Evolutionary conservation across 35 echinoderm and acorn worm genomes (phyloP), one percentile per base, ranked within the genome.

Genomic region (Diadema setosum): DNA sequence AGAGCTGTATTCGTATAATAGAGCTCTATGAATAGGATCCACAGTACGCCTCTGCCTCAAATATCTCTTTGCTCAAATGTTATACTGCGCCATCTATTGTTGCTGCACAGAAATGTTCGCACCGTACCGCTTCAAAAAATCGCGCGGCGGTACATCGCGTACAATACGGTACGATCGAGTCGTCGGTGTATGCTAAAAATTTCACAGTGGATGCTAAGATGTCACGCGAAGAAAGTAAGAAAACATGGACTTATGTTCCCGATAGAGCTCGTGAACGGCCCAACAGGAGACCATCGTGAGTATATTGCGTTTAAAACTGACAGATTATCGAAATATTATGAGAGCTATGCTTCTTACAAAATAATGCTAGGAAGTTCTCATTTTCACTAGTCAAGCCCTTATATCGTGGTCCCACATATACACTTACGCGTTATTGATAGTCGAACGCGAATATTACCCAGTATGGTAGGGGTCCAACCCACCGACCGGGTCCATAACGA

Each of bases 241-340:
- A 85, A 42, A 43, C 57, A 59, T 61, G 27, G 63, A 85, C 83
- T 42, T 63, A 64, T 39, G 15, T 85, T n/a, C 83, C 83, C 26
- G 57, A 85, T 27, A 85, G 83, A 37, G 61, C 83, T 24, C 50
- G 57, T 29, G n/a, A 34, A 26, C 32, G 55, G 23, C 4, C 83
- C 11, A 85, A 61, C 36, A 85, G 56, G 42, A 58, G 83, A 85
- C 24, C 61, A 17, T 42, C 83, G 83, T 85, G 56, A 85, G 83
- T 85, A 63, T 9, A 75, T 75, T n/a, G 21, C 52, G 21, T 12
- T 57, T 14, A 57, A 57, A 21, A 57, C 21, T 57, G 12, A 12
- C 12, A 14, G 12, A 21, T 57, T 12, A 57, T 57, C 52, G 23
- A 2, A 43, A 43, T 2, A 6, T 29, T 27, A 81, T 46, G 20